Evolutionary conservation across 2,113 vertebrate species (phyloP).

Genomic region (Apeltes quadracus): DNA sequence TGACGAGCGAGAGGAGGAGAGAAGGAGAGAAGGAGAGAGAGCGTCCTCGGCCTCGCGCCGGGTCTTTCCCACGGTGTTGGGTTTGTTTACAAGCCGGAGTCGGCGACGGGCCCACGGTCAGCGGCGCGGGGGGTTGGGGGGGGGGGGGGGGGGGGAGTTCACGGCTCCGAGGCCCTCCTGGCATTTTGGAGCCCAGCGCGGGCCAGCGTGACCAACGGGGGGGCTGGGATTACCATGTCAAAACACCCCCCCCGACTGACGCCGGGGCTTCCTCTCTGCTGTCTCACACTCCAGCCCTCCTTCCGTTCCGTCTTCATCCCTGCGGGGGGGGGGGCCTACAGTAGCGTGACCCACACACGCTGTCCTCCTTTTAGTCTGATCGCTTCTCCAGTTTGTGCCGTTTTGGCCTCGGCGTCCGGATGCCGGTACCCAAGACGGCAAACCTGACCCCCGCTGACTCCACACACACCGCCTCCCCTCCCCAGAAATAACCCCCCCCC

Average conservation of each 20-base stretch:
- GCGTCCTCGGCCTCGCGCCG: constrained; percentile 73
- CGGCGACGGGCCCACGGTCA: constrained; percentile 63
- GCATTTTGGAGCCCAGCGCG: constrained; percentile 45
- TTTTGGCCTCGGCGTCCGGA: constrained; percentile 70
- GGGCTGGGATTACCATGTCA: constrained; percentile 58
- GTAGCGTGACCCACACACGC: constrained; percentile 54
- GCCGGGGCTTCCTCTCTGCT: constrained; percentile 53
- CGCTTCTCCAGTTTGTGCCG: constrained; percentile 71
- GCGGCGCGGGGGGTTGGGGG: constrained; percentile 65
- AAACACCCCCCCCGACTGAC: constrained; percentile 49
- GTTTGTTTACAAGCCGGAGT: constrained; percentile 78
- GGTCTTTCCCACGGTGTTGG: constrained; percentile 79
- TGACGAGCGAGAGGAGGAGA: constrained; percentile 41
- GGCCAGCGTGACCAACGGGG: constrained; percentile 48
- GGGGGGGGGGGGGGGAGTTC: constrained; percentile 54
- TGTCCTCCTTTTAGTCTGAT: constrained; percentile 60
- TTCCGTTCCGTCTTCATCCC: constrained; percentile 49
- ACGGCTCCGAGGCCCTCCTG: constrained; percentile 50
- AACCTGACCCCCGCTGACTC: constrained; percentile 74
- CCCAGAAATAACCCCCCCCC: constrained; percentile 52
- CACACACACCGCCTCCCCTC: constrained; percentile 51
- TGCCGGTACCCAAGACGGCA: constrained; percentile 75
- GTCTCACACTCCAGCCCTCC: constrained; percentile 45
- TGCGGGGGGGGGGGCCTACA: constrained; percentile 43
- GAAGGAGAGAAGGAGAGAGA: constrained; percentile 23